phyloP scores from a whole-genome alignment of 2,797 vertebrate species.

The Pangasius larnaudii region DNA sequence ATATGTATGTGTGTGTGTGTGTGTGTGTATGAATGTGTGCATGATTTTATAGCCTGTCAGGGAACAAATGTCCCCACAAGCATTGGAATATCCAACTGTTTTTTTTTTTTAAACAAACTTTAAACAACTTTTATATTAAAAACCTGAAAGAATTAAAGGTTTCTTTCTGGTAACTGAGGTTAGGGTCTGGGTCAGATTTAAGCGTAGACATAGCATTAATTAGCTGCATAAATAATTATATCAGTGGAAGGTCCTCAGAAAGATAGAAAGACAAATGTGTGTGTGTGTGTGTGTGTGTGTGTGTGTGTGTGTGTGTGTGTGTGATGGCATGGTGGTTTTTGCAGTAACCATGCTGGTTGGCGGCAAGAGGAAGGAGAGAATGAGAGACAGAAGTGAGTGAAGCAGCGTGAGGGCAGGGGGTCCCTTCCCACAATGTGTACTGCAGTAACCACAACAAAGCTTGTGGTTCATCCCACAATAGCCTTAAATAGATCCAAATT shows the following conservation, averaged over 20 bases:
- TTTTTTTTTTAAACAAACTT: neutral
- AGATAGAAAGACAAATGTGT: constrained; percentile 13
- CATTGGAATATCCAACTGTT: neutral
- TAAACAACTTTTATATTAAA: neutral
- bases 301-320: constrained; percentile 49
- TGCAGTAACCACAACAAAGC: constrained; percentile 91
- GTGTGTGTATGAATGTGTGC: constrained; percentile 29
- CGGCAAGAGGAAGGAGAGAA: constrained; percentile 52
- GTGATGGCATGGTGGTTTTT: constrained; percentile 48
- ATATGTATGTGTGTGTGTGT: constrained; percentile 42
- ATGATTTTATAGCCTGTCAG: neutral
- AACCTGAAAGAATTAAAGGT: neutral
- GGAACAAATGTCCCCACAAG: neutral
- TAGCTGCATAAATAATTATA: neutral
- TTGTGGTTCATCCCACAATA: constrained; percentile 88
- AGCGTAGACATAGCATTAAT: neutral
- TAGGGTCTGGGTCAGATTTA: neutral
- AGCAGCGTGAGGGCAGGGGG: constrained; percentile 66
- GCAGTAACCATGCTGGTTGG: constrained; percentile 50
- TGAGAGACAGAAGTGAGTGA: constrained; percentile 45
- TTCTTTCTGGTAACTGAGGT: neutral
- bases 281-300: constrained; percentile 43
- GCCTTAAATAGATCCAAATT: constrained; percentile 90
- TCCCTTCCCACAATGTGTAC: constrained; percentile 84
- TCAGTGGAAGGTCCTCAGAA: neutral